These are phyloP conservation scores for Alosa sapidissima DNA, from an alignment of 2,797 vertebrate genomes.

Conservation along the genomic window DNA sequence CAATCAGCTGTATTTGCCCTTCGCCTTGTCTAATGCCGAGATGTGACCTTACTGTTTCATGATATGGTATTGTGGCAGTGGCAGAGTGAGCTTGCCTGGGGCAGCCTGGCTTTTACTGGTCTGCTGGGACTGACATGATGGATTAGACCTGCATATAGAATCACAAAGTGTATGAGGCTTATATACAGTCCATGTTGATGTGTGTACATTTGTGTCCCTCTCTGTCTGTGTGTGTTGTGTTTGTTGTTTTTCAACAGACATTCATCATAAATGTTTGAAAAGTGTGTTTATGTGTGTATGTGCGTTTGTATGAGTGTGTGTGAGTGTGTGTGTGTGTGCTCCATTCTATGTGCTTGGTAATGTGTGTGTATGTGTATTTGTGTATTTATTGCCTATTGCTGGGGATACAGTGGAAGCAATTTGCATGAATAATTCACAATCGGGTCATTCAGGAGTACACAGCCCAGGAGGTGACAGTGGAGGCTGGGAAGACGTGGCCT, in stretches of 20 bases:
- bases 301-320: neutral
- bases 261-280: neutral
- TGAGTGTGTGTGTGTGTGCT: neutral
- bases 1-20: constrained; percentile 25
- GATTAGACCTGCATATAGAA: constrained; percentile 45
- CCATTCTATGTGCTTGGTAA: neutral
- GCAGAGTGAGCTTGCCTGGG: constrained; percentile 43
- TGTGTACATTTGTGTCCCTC: constrained; percentile 36
- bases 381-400: neutral
- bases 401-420: neutral
- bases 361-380: neutral
- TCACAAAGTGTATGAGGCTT: constrained; percentile 32
- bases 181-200: neutral
- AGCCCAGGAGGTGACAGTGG: neutral
- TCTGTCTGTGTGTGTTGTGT: neutral
- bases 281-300: neutral
- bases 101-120: constrained; percentile 40
- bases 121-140: constrained; percentile 48
- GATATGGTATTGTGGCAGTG: constrained; percentile 28
- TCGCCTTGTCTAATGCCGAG: constrained; percentile 40
- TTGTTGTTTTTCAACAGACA: neutral
- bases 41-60: constrained; percentile 46
- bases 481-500: neutral
- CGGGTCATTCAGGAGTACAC: neutral
- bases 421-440: constrained; percentile 23